These are phyloP conservation scores for Rhinolophus sinicus DNA, from an alignment of 2,113 vertebrate species.

Conservation along the genomic window DNA sequence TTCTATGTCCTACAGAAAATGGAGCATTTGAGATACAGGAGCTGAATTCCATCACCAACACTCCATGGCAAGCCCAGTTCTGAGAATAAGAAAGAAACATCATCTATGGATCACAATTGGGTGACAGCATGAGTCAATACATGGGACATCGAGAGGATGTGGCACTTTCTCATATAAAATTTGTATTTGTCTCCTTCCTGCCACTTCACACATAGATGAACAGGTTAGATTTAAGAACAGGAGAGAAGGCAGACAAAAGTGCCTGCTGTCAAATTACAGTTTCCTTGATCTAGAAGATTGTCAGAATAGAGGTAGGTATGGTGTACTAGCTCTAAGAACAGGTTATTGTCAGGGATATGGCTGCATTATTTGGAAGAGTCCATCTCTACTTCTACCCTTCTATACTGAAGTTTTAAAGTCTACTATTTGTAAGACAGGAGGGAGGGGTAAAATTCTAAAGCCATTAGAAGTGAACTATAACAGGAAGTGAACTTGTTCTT, in stretches of 20 bases:
- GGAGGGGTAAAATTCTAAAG: not conserved
- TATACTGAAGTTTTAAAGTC: not conserved
- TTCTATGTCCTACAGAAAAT: not conserved
- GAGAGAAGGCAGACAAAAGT: not conserved
- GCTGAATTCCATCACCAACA: not conserved
- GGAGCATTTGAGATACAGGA: not conserved
- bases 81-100: not conserved
- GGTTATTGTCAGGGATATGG: not conserved
- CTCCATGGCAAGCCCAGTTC: not conserved
- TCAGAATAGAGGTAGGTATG: not conserved
- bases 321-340: conserved; percentile 5
- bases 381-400: not conserved
- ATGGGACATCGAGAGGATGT: no score
- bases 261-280: not conserved
- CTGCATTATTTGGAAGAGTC: not conserved
- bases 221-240: not conserved
- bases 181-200: not conserved
- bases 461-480: not conserved
- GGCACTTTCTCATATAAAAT: not conserved
- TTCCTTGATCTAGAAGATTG: not conserved
- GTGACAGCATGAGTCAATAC: not conserved
- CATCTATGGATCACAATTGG: not conserved
- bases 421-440: not conserved
- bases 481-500: not conserved
- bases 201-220: not conserved